Conservation (phyloP, 2,797 vertebrate species). For the Dallia pectoralis region DNA sequence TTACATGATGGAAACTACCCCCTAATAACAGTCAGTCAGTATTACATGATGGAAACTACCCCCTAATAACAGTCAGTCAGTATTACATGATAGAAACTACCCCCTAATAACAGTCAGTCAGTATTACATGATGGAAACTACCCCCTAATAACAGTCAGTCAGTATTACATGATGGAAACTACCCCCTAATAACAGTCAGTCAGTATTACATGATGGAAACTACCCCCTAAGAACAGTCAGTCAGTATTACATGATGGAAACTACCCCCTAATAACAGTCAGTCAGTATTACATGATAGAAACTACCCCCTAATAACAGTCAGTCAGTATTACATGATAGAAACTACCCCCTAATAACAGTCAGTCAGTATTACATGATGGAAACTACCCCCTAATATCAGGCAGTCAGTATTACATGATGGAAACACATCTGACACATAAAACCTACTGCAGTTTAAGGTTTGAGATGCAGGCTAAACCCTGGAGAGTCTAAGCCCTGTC, state of each 20-base stretch:
- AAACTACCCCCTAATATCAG: neutral
- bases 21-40: conserved; percentile 1
- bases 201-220: no score
- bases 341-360: neutral
- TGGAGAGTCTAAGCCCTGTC: neutral
- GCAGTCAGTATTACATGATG: conserved; percentile 1
- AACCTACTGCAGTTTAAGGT: neutral
- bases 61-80: conserved; percentile 1
- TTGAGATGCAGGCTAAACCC: neutral
- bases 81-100: no score
- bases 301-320: neutral
- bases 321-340: no score
- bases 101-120: neutral
- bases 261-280: neutral
- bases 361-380: no score
- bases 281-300: no score
- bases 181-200: neutral
- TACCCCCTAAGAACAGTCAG: neutral
- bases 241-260: no score
- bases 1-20: no score
- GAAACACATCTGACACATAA: neutral
- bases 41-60: no score
- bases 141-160: neutral
- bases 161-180: no score
- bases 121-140: no score